Percentiles rank a stretch among this genome's conserved stretches.
phyloP scores from a whole-genome alignment of 2,888 invertebrate species.

The Aphrophora alni region DNA sequence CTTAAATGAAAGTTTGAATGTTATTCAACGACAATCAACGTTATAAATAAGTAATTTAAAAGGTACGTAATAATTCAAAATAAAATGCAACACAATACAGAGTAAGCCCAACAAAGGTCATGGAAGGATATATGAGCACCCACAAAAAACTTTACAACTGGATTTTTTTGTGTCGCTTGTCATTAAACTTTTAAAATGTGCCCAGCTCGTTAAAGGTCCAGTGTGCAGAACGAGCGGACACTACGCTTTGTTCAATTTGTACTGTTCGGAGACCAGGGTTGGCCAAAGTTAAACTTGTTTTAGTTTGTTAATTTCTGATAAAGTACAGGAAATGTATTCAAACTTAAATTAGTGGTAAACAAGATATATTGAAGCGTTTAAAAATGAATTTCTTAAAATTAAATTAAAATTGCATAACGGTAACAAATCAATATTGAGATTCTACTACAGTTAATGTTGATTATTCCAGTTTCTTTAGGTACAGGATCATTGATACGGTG shows the following conservation, averaged over 20 bases:
- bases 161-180: constrained; percentile 33
- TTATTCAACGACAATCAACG: background rate
- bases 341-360: too few relatives aligned
- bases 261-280: background rate
- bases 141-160: constrained; percentile 23
- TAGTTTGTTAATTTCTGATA: too few relatives aligned
- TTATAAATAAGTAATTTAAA: background rate
- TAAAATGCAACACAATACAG: background rate
- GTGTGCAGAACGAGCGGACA: background rate
- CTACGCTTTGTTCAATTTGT: constrained; percentile 32
- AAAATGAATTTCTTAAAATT: too few relatives aligned
- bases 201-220: constrained; percentile 29
- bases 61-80: background rate
- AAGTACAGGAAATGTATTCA: too few relatives aligned
- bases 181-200: constrained; percentile 35
- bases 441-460: too few relatives aligned
- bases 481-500: too few relatives aligned
- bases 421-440: too few relatives aligned
- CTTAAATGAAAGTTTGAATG: too few relatives aligned
- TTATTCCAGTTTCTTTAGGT: too few relatives aligned
- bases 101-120: background rate
- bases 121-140: background rate
- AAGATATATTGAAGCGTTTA: too few relatives aligned
- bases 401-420: too few relatives aligned
- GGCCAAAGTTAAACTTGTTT: background rate